phyloP scores from a whole-genome alignment of 2,888 invertebrate genomes.

The Drosophila niveifrons region DNA sequence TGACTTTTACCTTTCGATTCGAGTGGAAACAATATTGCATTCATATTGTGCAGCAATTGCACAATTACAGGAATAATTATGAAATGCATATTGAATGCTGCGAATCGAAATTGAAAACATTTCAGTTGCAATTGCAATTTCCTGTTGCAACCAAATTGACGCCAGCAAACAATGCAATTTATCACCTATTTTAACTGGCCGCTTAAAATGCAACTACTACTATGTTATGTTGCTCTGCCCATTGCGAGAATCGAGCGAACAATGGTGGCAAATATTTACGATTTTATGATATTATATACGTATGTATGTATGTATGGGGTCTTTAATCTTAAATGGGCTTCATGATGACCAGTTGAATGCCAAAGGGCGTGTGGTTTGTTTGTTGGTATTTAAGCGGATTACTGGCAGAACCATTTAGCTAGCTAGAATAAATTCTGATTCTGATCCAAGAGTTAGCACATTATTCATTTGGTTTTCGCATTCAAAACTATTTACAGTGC shows the following conservation, averaged over 20 bases:
- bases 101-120: slow-evolving; percentile 40
- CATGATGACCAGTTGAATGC: slow-evolving; percentile 37
- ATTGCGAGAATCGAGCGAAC: slow-evolving; percentile 2
- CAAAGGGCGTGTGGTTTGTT: slow-evolving; percentile 29
- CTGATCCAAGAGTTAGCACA: neutral
- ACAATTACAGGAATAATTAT: slow-evolving; percentile 42
- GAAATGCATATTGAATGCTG: slow-evolving; percentile 36
- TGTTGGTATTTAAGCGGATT: slow-evolving; percentile 54
- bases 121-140: slow-evolving; percentile 58
- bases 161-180: slow-evolving; percentile 48
- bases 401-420: slow-evolving; percentile 37
- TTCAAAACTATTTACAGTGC: slow-evolving; percentile 87
- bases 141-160: slow-evolving; percentile 52
- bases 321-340: slow-evolving; percentile 58
- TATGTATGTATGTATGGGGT: neutral
- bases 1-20: slow-evolving; percentile 2
- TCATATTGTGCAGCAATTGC: slow-evolving; percentile 14
- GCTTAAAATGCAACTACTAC: slow-evolving; percentile 13
- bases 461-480: neutral
- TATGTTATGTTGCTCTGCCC: slow-evolving; percentile 3
- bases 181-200: slow-evolving; percentile 38
- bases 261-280: slow-evolving; percentile 29
- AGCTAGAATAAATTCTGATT: slow-evolving; percentile 20
- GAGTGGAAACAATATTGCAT: neutral
- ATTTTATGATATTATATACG: slow-evolving; percentile 9